Conservation (phyloP, 2,888 invertebrate species). For the Argyresthia albistria region DNA sequence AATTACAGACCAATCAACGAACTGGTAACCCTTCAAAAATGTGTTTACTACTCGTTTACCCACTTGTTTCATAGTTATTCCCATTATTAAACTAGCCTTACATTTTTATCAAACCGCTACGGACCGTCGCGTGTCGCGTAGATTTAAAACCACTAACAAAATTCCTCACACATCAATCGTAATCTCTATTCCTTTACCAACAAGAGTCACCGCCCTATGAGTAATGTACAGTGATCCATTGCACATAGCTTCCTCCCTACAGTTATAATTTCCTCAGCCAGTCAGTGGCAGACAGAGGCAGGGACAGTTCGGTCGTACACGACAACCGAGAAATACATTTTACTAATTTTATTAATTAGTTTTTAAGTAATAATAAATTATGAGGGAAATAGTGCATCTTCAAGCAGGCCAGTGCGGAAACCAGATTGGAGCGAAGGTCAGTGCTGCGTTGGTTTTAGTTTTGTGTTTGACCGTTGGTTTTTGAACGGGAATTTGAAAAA, state of each 20-base stretch:
- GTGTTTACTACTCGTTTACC: too few species aligned
- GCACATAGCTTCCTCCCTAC: background rate
- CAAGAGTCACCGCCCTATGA: too few species aligned
- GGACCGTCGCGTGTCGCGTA: too few species aligned
- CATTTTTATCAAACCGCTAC: too few species aligned
- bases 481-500: conserved; percentile 12
- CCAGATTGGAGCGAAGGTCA: conserved; percentile 80
- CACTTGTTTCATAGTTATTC: too few species aligned
- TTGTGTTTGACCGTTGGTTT: background rate
- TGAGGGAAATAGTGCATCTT: conserved; percentile 89
- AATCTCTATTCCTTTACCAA: too few species aligned
- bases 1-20: too few species aligned
- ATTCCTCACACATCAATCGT: too few species aligned
- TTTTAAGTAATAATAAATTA: conserved; percentile 32
- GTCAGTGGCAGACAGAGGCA: background rate
- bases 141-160: too few species aligned
- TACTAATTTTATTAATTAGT: background rate
- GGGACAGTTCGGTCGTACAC: background rate
- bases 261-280: background rate
- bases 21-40: too few species aligned
- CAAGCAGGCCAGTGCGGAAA: conserved; percentile 90
- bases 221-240: too few species aligned
- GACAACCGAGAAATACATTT: background rate
- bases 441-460: conserved; percentile 17
- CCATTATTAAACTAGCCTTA: too few species aligned